phyloP scores from a whole-genome alignment of 2,113 vertebrate species.

The Falcunculus frontatus region DNA sequence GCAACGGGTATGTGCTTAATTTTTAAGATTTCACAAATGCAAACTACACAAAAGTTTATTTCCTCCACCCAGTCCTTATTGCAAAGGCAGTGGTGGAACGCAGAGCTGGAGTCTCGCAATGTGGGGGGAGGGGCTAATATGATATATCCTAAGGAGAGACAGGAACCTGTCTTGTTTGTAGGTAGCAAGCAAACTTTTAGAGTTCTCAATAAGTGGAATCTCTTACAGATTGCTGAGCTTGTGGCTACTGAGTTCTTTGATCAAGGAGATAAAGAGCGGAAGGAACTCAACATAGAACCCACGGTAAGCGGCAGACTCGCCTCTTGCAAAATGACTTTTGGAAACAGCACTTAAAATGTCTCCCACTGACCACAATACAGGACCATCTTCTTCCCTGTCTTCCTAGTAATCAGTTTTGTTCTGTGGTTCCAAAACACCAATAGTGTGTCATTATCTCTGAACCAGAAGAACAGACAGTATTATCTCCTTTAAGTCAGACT shows the following conservation, averaged over 20 bases:
- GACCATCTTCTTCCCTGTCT: background rate
- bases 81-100: background rate
- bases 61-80: background rate
- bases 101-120: background rate
- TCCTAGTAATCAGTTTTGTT: background rate
- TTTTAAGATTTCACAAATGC: background rate
- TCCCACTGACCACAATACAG: background rate
- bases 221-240: constrained; percentile 90
- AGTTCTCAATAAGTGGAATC: background rate
- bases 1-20: constrained; percentile 80
- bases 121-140: fast-evolving
- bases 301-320: constrained; percentile 77
- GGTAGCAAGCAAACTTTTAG: background rate
- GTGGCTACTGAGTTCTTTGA: constrained; percentile 97
- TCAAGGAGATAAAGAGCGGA: constrained; percentile 94
- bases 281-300: constrained; percentile 93
- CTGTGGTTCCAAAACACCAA: background rate
- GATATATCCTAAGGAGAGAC: background rate
- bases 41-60: background rate
- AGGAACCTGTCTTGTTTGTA: background rate
- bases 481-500: background rate
- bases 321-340: background rate
- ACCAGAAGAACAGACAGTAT: background rate
- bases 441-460: background rate
- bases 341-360: background rate